A percentile compares a stretch with the other conserved stretches of the same genome.
These are phyloP conservation scores for Tetragnatha montana DNA, from an alignment of 2,888 invertebrate genomes.

Conservation along the genomic window DNA sequence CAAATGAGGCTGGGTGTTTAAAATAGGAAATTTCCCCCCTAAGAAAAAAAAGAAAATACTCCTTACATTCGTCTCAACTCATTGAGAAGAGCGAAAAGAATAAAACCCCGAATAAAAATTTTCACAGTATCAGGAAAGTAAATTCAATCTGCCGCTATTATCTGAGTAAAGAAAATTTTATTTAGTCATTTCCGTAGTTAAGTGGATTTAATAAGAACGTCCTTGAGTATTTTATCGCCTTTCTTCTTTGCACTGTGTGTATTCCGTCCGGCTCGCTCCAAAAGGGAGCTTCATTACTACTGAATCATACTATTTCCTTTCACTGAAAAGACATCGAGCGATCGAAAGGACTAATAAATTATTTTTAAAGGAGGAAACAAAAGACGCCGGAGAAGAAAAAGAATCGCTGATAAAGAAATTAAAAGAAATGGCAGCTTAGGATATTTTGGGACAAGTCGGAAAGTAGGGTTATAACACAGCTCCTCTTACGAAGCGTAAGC, in stretches of 20 bases:
- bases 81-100: slow-evolving; percentile 2
- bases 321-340: slow-evolving; percentile 53
- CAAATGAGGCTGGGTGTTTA: slow-evolving; percentile 9
- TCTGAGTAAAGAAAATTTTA: slow-evolving; percentile 63
- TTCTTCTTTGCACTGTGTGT: slow-evolving; percentile 46
- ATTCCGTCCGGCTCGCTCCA: slow-evolving; percentile 43
- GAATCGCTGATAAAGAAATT: slow-evolving; percentile 55
- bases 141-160: slow-evolving; percentile 62
- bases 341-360: slow-evolving; percentile 54
- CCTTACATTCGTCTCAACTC: slow-evolving; percentile 3
- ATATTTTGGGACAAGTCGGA: slow-evolving; percentile 42
- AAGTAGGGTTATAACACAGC: slow-evolving; percentile 10
- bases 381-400: slow-evolving; percentile 39
- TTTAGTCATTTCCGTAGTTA: slow-evolving; percentile 68
- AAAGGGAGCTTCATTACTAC: slow-evolving; percentile 50
- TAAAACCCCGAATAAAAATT: slow-evolving; percentile 37
- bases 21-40: not conserved
- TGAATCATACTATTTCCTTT: slow-evolving; percentile 67
- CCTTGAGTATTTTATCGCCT: slow-evolving; percentile 67
- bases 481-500: slow-evolving; percentile 29
- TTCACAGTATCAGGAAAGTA: slow-evolving; percentile 55
- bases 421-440: slow-evolving; percentile 38
- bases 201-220: slow-evolving; percentile 65
- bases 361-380: slow-evolving; percentile 64
- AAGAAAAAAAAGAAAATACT: not conserved